A percentile compares a stretch with the other conserved stretches of the same genome.
Evolutionary conservation across 2,797 vertebrate genomes (phyloP).

Genomic region (Monodelphis domestica): DNA sequence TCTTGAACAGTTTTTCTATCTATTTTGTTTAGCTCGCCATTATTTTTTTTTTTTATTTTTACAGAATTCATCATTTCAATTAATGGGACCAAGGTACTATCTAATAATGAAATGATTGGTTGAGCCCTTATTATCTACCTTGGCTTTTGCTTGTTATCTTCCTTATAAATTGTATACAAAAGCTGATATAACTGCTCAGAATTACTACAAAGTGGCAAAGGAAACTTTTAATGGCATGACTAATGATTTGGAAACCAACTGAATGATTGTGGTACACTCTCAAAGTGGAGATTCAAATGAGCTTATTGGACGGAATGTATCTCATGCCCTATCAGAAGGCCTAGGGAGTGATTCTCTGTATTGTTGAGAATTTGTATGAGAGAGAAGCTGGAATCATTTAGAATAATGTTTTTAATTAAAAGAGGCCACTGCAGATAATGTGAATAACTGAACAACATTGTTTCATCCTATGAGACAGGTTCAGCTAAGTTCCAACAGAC

Average conservation of each 20-base stretch:
- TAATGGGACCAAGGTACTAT: constrained; percentile 90
- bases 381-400: constrained; percentile 97
- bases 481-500: constrained; percentile 98
- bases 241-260: constrained; percentile 95
- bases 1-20: no score
- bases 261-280: constrained; percentile 98
- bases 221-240: constrained; percentile 99
- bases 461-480: constrained; percentile 97
- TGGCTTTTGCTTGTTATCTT: constrained; percentile 93
- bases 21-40: no score
- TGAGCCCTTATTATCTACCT: constrained; percentile 95
- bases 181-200: constrained; percentile 94
- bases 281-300: constrained; percentile 97
- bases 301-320: constrained; percentile 98
- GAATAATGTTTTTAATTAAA: constrained; percentile 97
- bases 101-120: constrained; percentile 95
- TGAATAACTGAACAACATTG: constrained; percentile 98
- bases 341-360: constrained; percentile 96
- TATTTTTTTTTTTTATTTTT: no score
- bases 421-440: constrained; percentile 95
- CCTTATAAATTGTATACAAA: constrained; percentile 93
- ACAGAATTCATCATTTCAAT: constrained; percentile 91
- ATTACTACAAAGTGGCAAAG: constrained; percentile 97
- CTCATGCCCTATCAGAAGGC: constrained; percentile 92
- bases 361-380: constrained; percentile 98